A percentile compares a stretch with the other conserved stretches of the same genome.
Conservation (phyloP, 1,140 invertebrate species). For the Phymorhynchus buccinoides region DNA sequence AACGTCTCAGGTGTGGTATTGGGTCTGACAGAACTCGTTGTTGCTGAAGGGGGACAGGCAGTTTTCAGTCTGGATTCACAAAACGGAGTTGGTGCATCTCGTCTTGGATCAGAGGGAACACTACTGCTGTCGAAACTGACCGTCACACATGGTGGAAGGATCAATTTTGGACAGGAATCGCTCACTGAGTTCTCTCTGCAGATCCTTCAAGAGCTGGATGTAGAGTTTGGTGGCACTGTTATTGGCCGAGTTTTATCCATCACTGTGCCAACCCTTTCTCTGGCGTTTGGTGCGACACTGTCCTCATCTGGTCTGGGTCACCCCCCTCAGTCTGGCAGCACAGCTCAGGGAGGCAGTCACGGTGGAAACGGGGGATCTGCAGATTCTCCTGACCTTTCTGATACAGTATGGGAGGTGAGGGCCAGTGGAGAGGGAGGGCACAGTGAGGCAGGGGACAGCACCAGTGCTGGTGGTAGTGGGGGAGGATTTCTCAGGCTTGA, state of each 20-base stretch:
- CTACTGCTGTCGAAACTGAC: constrained; percentile 55
- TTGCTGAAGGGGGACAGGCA: constrained; percentile 54
- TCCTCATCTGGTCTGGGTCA: constrained; percentile 49
- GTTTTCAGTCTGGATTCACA: constrained; percentile 50
- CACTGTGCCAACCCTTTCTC: constrained; percentile 44
- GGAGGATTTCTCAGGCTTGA: constrained; percentile 54
- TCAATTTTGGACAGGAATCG: constrained; percentile 52
- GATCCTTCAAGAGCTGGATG: constrained; percentile 52
- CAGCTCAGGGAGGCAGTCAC: constrained; percentile 51
- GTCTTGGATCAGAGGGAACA: constrained; percentile 47
- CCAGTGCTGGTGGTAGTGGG: constrained; percentile 50
- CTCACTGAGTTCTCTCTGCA: constrained; percentile 46
- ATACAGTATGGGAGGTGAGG: constrained; percentile 47
- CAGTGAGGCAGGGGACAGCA: constrained; percentile 37
- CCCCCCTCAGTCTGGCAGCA: constrained; percentile 36
- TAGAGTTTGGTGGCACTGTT: constrained; percentile 58
- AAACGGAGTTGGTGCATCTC: constrained; percentile 48
- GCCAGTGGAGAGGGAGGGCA: constrained; percentile 60
- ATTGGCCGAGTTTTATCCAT: constrained; percentile 50
- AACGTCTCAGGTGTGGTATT: constrained; percentile 54
- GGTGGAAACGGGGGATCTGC: constrained; percentile 59
- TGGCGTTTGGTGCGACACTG: constrained; percentile 55
- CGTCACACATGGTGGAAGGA: constrained; percentile 52
- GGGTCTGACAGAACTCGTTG: constrained; percentile 56
- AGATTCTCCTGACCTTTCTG: constrained; percentile 39